Conservation (phyloP, 2,797 vertebrate genomes). For the Esox lucius region DNA sequence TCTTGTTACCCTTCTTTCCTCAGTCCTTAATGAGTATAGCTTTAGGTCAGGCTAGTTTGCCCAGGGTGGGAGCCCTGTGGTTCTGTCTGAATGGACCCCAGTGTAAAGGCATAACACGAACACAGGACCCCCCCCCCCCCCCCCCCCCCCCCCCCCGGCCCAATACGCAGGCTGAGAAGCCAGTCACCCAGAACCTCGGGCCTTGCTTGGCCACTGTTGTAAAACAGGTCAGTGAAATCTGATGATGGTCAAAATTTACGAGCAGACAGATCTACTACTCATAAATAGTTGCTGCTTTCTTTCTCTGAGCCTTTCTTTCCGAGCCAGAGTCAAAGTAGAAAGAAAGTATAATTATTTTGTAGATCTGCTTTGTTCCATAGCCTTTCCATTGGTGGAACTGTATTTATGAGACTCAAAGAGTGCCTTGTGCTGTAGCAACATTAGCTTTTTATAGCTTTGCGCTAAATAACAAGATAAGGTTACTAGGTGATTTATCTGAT, state of each 20-base stretch:
- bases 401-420: not conserved
- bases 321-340: not conserved
- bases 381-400: constrained; percentile 23
- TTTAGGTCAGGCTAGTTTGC: constrained; percentile 50
- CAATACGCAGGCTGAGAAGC: constrained; percentile 12
- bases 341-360: not conserved
- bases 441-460: constrained; percentile 44
- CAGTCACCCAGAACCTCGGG: constrained; percentile 50
- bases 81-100: constrained; percentile 16
- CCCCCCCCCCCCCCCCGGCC: not conserved
- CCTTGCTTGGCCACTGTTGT: constrained; percentile 50
- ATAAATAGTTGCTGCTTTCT: constrained; percentile 41
- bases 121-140: not conserved
- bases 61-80: constrained; percentile 11
- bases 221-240: constrained; percentile 58
- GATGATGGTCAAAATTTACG: constrained; percentile 45
- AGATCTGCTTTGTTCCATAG: not conserved
- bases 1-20: constrained; percentile 24
- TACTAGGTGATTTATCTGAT: constrained; percentile 32
- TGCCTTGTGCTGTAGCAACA: constrained; percentile 33
- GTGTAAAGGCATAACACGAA: not conserved
- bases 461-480: constrained; percentile 48
- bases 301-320: constrained; percentile 8
- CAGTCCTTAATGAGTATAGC: constrained; percentile 31
- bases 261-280: constrained; percentile 39